Conservation (phyloP, 2,797 vertebrate genomes). For the Tragelaphus eurycerus region DNA sequence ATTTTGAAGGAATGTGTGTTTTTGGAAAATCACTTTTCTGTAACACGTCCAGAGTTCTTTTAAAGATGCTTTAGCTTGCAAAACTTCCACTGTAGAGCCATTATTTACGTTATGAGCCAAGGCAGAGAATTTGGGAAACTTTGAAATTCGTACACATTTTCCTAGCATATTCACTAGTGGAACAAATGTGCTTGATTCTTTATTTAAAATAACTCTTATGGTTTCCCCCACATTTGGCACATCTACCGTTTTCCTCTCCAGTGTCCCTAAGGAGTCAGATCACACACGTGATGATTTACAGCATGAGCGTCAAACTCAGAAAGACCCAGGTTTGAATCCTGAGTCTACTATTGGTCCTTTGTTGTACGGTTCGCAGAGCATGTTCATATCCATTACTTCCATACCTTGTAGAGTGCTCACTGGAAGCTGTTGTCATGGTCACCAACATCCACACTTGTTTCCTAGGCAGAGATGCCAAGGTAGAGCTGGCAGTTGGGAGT, state of each 20-base stretch:
- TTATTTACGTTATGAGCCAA: neutral
- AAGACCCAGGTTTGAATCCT: neutral
- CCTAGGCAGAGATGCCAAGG: neutral
- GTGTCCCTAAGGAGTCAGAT: neutral
- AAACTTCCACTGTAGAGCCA: neutral
- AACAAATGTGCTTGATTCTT: neutral
- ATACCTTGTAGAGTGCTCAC: fast-evolving
- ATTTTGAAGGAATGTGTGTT: constrained; percentile 51
- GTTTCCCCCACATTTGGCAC: neutral
- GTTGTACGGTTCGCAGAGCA: neutral
- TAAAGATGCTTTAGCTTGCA: neutral
- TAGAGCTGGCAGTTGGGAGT: neutral
- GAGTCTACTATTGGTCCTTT: neutral
- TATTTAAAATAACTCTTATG: neutral
- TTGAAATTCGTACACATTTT: neutral
- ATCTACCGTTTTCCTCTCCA: neutral
- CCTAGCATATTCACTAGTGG: too few species aligned
- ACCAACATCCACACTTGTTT: neutral
- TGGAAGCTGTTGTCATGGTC: neutral
- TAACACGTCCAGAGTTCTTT: constrained; percentile 29
- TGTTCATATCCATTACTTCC: neutral
- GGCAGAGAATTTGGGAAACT: neutral
- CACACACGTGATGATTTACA: neutral
- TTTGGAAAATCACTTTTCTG: constrained; percentile 47
- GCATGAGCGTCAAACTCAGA: neutral